Evolutionary conservation across 1,140 invertebrate genomes (phyloP).

Genomic region (Lepidurus couesii): DNA sequence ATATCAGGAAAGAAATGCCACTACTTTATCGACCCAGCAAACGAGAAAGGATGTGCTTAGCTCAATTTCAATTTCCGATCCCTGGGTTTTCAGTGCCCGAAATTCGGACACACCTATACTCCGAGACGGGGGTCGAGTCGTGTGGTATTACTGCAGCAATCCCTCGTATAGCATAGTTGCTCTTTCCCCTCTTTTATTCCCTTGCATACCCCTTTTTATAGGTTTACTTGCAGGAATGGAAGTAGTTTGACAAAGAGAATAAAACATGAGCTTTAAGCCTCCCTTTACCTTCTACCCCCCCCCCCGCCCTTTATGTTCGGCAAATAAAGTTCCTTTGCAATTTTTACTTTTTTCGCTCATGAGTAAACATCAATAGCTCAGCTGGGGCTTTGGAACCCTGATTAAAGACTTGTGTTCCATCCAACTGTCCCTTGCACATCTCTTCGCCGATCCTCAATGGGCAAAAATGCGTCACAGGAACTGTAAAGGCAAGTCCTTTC

Average conservation of each 20-base stretch:
- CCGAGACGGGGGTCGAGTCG: not conserved
- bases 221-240: not conserved
- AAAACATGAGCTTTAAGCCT: not conserved
- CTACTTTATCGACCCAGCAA: not conserved
- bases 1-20: not conserved
- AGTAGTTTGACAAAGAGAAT: not conserved
- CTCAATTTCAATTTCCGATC: slow-evolving; percentile 13
- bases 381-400: too few species aligned
- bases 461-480: too few species aligned
- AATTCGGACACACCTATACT: slow-evolving; percentile 7
- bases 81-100: not conserved
- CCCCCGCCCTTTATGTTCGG: too few species aligned
- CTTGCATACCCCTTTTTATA: not conserved
- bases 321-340: too few species aligned
- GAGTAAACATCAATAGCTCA: too few species aligned
- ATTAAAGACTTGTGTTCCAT: too few species aligned
- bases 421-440: too few species aligned
- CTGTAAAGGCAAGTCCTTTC: too few species aligned
- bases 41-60: not conserved
- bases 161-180: not conserved
- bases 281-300: too few species aligned
- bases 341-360: too few species aligned
- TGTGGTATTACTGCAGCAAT: not conserved
- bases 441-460: too few species aligned
- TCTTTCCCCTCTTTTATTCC: not conserved